These are phyloP conservation scores for Scopus umbretta DNA, from an alignment of 2,113 vertebrate species.

Conservation along the genomic window DNA sequence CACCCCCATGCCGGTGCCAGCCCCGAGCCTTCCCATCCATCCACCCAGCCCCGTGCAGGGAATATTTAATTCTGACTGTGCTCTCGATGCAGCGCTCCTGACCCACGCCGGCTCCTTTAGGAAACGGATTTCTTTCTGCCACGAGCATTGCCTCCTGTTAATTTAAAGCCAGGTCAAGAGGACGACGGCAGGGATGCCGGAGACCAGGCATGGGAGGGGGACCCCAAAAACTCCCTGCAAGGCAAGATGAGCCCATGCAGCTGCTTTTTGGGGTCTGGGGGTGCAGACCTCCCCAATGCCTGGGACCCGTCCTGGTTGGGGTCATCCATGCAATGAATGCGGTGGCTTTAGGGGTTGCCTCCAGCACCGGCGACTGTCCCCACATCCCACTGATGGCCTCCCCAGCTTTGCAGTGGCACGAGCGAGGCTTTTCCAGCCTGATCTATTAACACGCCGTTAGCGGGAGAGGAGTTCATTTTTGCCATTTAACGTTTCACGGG, in stretches of 20 bases:
- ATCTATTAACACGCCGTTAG: neutral
- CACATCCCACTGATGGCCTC: neutral
- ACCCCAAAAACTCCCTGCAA: neutral
- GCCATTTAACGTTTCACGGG: slow-evolving; percentile 49
- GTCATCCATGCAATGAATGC: accelerated
- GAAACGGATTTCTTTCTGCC: neutral
- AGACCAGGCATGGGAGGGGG: neutral
- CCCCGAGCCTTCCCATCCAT: neutral
- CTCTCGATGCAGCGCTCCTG: neutral
- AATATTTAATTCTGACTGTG: neutral
- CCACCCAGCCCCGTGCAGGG: neutral
- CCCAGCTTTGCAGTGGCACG: accelerated
- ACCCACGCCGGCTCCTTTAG: neutral
- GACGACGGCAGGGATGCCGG: neutral
- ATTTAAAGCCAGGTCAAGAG: neutral
- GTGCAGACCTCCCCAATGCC: neutral
- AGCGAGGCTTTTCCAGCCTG: accelerated
- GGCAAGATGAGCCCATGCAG: neutral
- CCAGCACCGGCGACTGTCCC: accelerated
- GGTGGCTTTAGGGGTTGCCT: neutral
- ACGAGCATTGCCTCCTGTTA: accelerated
- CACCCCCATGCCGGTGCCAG: neutral
- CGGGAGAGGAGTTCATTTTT: slow-evolving; percentile 7
- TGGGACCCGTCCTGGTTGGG: neutral
- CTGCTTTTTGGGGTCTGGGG: neutral